These are phyloP conservation scores for Rattus rattus DNA, from an alignment of 2,113 vertebrate species.

Conservation along the genomic window DNA sequence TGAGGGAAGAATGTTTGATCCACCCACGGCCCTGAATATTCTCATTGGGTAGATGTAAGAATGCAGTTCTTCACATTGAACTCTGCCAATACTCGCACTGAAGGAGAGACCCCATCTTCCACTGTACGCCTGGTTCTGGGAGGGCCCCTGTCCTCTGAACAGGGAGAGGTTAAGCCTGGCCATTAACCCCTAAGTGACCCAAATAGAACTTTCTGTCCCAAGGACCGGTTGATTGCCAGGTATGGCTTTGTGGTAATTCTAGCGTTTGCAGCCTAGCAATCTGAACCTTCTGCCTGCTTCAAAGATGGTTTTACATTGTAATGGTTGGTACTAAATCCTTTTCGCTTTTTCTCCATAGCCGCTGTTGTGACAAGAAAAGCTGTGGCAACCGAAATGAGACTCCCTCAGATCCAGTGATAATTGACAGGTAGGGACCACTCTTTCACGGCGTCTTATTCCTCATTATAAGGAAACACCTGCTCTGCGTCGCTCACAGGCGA, in stretches of 20 bases:
- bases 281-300: constrained; percentile 87
- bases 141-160: constrained; percentile 84
- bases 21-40: constrained; percentile 76
- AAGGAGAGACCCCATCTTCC: constrained; percentile 63
- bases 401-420: constrained; percentile 99
- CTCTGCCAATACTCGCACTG: constrained; percentile 29
- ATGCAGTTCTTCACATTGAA: constrained; percentile 42
- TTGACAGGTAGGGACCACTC: constrained; percentile 98
- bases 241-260: constrained; percentile 88
- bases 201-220: constrained; percentile 81
- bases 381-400: constrained; percentile 99
- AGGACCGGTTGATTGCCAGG: constrained; percentile 88
- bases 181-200: constrained; percentile 91
- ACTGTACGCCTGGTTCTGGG: constrained; percentile 79
- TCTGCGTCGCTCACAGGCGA: constrained; percentile 84
- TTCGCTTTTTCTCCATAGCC: constrained; percentile 90
- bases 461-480: constrained; percentile 89
- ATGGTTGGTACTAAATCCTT: constrained; percentile 90
- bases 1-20: constrained; percentile 72
- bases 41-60: constrained; percentile 65
- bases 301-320: constrained; percentile 89
- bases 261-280: constrained; percentile 85
- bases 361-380: constrained; percentile 99
- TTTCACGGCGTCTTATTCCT: constrained; percentile 84
- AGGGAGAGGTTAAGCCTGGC: constrained; percentile 87